Evolutionary conservation across 2,797 vertebrate genomes (phyloP), one percentile per base, ranked within the genome.

Genomic region (Paguma larvata): DNA sequence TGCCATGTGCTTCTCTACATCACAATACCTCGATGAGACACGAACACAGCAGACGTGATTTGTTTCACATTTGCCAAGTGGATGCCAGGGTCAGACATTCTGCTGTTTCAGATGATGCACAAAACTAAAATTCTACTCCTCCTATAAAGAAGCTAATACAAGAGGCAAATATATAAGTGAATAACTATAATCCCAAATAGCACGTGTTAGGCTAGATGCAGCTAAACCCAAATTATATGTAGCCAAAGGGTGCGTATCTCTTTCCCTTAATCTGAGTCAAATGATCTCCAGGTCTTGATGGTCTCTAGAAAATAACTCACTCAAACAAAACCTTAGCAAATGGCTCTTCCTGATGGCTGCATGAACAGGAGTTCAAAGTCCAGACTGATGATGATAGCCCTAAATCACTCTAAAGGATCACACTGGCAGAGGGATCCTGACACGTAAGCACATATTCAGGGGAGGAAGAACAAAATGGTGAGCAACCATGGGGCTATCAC

Each of bases 241-340:
- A 65, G 12, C 38, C 14, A 15, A 75, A 86, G 38, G 59, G 27
- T 79, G 23, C 12, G 3, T 23, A 56, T 85, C 38, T 85, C 25
- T 91, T 68, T 68, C 27, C 44, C 14, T 68, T 85, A 63, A 92
- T 84, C 19, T 14, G 48, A 53, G 38, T 94, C 41, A 32, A 85
- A 19, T 51, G 30, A 68, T 82, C 80, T 96, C 34, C 85, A 94
- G 51, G 23, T 65, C 83, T 30, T 38, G 8, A 1, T 87, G 72
- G 48, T 38, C 18, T 85, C 75, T 80, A 41, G 19, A 94, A 78
- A 85, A 88, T 46, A 48, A 92, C 27, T 84, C 79, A 46, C 19
- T 63, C 65, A 84, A 62, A 34, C 44, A 68, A 92, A 68, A 92
- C 53, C 6, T 27, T 41, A 51, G 38, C 34, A 73, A 83, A 73